Base-by-base conservation (phyloP, 2,113 vertebrate species). In the Montifringilla adamsi region DNA sequence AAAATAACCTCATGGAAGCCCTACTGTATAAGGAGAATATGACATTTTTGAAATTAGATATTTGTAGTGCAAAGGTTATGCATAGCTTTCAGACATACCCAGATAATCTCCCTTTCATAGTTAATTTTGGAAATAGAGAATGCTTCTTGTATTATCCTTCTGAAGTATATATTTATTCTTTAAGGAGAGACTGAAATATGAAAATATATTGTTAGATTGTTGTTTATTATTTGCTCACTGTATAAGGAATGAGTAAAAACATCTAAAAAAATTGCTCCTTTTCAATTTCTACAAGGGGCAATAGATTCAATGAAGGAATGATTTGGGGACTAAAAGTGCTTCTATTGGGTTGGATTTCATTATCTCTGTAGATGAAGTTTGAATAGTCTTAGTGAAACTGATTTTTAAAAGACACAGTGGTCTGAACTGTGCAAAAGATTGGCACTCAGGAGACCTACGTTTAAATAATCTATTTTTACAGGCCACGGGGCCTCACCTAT, bases 41-140 rank as follows among this genome's bases (percentile, higher is more conserved):
- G 97, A 96, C 97, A 97, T 95, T 97, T 97, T 91, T 97, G 88
- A 97, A 97, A 97, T 84, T 74, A 96, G 84, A 43, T 97, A 94
- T 97, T 94, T 96, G 93, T 93, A 96, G 86, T 5, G 6, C 96
- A 98, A 97, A 98, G 97, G 96, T 97, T 96, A 96, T 1, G 4
- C 60, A n/a, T 63, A 60, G 83, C 95, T 98, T 93, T 97, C 95
- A 96, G 96, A 96, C 81, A 96, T 93, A 86, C 92, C 87, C 60
- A 64, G 79, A 87, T 95, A 87, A 94, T 96, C 87, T 50, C 73
- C 44, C 91, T 93, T 96, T 90, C 93, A 59, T 62, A 93, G 92
- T 72, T 97, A 93, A 97, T 96, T 96, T 83, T 92, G 94, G 94
- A 97, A 97, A 89, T 85, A 84, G 21, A 69, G 30, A 75, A 52